phyloP scores from a whole-genome alignment of 2,888 invertebrate species.

The Creontiades dilutus region DNA sequence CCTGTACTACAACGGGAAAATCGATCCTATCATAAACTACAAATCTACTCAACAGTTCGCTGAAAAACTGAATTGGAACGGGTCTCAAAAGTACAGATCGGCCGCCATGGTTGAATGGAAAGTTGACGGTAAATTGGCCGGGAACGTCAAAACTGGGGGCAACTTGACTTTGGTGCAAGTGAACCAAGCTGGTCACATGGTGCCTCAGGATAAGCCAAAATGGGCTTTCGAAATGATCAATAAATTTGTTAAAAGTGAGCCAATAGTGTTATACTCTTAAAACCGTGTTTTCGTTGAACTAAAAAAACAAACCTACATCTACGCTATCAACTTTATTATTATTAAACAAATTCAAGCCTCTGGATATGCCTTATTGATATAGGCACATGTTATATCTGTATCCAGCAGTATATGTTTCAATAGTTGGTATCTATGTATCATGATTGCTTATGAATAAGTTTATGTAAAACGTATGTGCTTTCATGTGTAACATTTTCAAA shows the following conservation, averaged over 20 bases:
- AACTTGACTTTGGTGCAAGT: constrained; percentile 85
- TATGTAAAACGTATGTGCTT: no score
- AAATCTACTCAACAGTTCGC: constrained; percentile 90
- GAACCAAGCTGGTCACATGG: constrained; percentile 90
- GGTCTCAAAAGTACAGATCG: constrained; percentile 83
- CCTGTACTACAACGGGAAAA: constrained; percentile 92
- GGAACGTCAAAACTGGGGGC: constrained; percentile 86
- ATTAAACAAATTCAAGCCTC: no score
- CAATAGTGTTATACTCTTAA: not conserved
- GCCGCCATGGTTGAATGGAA: constrained; percentile 85
- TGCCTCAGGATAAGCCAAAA: constrained; percentile 88
- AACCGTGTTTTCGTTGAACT: no score
- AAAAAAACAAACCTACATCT: no score
- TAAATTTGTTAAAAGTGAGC: constrained; percentile 79
- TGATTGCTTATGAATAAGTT: no score
- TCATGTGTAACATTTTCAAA: no score
- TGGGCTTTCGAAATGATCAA: constrained; percentile 87
- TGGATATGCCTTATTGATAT: no score
- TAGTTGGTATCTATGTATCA: no score
- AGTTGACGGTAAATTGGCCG: constrained; percentile 83
- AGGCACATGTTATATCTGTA: no score
- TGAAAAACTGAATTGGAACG: constrained; percentile 84
- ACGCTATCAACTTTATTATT: no score
- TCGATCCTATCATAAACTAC: constrained; percentile 95
- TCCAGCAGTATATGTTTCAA: no score